These are phyloP conservation scores for Nothoprocta perdicaria DNA, from an alignment of 2,113 vertebrate species.

Conservation along the genomic window DNA sequence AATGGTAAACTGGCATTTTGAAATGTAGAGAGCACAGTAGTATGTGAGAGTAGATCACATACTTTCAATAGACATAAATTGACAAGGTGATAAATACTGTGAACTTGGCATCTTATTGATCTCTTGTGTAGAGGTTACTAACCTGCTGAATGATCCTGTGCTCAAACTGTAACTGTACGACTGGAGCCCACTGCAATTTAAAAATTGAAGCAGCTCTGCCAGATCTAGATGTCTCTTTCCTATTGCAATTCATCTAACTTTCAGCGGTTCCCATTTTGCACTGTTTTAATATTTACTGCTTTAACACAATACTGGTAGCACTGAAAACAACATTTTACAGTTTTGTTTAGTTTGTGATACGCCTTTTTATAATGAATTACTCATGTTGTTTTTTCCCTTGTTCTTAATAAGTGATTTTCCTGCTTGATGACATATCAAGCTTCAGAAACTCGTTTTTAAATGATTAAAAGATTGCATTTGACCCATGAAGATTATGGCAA, in stretches of 20 bases:
- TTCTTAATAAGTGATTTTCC: neutral
- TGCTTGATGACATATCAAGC: neutral
- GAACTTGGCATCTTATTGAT: constrained; percentile 38
- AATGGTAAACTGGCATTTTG: constrained; percentile 15
- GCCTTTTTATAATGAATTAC: neutral
- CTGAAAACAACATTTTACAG: neutral
- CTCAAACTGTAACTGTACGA: neutral
- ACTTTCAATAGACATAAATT: constrained; percentile 34
- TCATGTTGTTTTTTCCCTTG: neutral
- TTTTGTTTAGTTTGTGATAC: neutral
- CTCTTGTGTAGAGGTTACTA: neutral
- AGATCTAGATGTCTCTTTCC: neutral
- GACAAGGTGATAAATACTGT: constrained; percentile 31
- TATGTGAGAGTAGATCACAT: neutral
- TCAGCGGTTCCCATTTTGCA: neutral
- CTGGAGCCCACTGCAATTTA: neutral
- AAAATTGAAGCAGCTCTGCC: neutral
- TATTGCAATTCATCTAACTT: neutral
- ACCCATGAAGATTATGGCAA: neutral
- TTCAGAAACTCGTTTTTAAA: neutral
- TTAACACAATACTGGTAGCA: neutral
- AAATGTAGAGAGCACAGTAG: neutral
- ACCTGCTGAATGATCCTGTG: neutral
- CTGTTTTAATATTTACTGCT: neutral
- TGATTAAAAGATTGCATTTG: neutral